These are phyloP conservation scores for Tragelaphus scriptus DNA, from an alignment of 2,113 vertebrate genomes.

Conservation along the genomic window DNA sequence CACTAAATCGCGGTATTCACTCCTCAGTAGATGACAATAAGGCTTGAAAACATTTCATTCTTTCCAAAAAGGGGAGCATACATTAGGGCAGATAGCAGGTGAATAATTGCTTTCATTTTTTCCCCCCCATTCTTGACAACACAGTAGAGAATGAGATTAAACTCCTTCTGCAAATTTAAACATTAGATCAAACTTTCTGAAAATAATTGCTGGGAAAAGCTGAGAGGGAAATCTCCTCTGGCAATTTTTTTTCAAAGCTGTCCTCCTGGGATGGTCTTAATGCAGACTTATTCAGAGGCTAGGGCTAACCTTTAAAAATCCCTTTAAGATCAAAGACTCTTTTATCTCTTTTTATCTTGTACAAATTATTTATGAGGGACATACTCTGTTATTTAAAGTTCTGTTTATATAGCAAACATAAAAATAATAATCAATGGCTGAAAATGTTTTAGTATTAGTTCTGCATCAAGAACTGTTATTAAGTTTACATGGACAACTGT, in stretches of 20 bases:
- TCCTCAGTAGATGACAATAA: constrained; percentile 33
- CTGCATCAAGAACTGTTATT: background rate
- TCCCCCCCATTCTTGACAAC: constrained; percentile 15
- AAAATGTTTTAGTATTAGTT: background rate
- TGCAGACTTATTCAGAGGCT: background rate
- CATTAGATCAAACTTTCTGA: constrained; percentile 53
- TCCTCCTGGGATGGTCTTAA: constrained; percentile 35
- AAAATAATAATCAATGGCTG: background rate
- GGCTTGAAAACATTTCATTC: constrained; percentile 42
- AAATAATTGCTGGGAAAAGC: constrained; percentile 53
- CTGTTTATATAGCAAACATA: constrained; percentile 10
- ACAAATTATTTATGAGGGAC: background rate
- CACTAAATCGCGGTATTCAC: background rate
- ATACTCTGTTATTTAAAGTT: constrained; percentile 3
- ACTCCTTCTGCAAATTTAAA: constrained; percentile 53
- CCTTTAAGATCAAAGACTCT: constrained; percentile 24
- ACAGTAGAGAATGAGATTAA: constrained; percentile 49
- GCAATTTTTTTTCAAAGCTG: constrained; percentile 53
- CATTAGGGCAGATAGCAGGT: constrained; percentile 37
- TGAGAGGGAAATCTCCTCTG: constrained; percentile 30
- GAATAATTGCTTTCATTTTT: constrained; percentile 39
- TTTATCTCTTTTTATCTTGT: constrained; percentile 33
- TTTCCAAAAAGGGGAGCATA: constrained; percentile 10
- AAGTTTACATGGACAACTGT: background rate
- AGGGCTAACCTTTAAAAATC: constrained; percentile 44